Base-by-base conservation (phyloP, 2,888 invertebrate species). In the Drosophila prolongata region DNA sequence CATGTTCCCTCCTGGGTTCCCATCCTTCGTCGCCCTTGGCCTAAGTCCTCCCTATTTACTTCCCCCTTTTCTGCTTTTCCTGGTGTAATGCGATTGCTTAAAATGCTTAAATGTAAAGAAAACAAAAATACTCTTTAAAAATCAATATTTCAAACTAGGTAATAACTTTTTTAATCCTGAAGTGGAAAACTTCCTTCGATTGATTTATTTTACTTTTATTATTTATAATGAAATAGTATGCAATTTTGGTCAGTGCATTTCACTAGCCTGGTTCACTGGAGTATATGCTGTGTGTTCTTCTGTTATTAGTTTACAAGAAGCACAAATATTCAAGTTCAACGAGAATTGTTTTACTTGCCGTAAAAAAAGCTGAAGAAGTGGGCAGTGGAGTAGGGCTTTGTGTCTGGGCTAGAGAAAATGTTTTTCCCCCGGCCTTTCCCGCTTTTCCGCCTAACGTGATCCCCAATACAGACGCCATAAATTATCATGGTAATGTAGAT, bases 401-500 rank as follows among this genome's bases (percentile, higher is more conserved):
- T 27, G 65, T 49, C 62, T 64, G 40, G 62, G 35, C 49, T 34
- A 30, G 46, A 46, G 38, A 49, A 49, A 54, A 27, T 54, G 6
- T 8, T 38, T 38, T n/a, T 24, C 19, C 19, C 13, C n/a, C 27
- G 6, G n/a, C 24, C 27, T 13, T 4, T 10, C n/a, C 56, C 35
- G 37, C 27, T 2, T 40, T 6, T 3, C 65, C 34, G 27, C 11
- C 14, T 49, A 13, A 11, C 27, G 27, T 67, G 46, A 67, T 56
- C 56, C 43, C 16, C 59, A 27, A 38, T 64, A 43, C 59, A 43
- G 62, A 38, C 62, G 70, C 47, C 67, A 80, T 80, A 80, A 80
- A 87, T 80, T 84, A 84, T 80, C 56, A 75, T 80, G 81, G 76
- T 83, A 80, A 77, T 80, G 70, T 68, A 83, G 80, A 83, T 83